Base-by-base conservation (phyloP, 2,113 vertebrate species). In the Pygoscelis adeliae region DNA sequence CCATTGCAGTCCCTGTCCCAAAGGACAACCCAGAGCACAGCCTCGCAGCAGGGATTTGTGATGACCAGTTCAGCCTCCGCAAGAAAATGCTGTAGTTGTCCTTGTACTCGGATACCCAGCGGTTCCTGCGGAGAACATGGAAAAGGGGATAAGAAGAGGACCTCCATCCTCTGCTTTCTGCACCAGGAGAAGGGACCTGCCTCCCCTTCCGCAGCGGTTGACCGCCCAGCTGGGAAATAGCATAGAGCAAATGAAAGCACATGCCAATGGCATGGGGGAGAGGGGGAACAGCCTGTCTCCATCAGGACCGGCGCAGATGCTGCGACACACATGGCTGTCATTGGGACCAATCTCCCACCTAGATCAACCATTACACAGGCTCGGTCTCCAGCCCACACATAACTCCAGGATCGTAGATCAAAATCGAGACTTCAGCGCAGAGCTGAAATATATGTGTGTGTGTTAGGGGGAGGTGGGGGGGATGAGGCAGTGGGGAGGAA, bases 71-170 rank as follows among this genome's bases (percentile, higher is more conserved):
- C 63, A 78, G 63, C 25, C 12, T 89, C 83, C 8, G 22, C 32
- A 92, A 61, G 94, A 42, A 94, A 67, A 96, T 17, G 30, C 73
- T 93, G 74, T 96, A 97, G 88, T 34, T 93, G 69, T 97, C 97
- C 42, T 36, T 69, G 13, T 98, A 97, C 62, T 97, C 95, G 1
- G 97, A 91, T 10, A 89, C 29, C 97, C 97, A 97, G 42, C 2
- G 38, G 46, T 71, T 55, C 26, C 97, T 98, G 71, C 20, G 15
- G 34, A n/a, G 44, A 26, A 38, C 40, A 6, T 0, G 32, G 46
- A 52, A 36, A 61, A 44, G 9, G 32, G 46, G 15, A 5, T 61
- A 10, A 89, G 66, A 44, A 86, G 69, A 15, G 11, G 13, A 22
- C 2, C 25, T 81, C 49, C 15, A 22, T 14, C 21, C 46, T 38